Evolutionary conservation across 1,140 invertebrate genomes (phyloP), one percentile per base, ranked within the genome.

Genomic region (Caenorhabditis inopinata): DNA sequence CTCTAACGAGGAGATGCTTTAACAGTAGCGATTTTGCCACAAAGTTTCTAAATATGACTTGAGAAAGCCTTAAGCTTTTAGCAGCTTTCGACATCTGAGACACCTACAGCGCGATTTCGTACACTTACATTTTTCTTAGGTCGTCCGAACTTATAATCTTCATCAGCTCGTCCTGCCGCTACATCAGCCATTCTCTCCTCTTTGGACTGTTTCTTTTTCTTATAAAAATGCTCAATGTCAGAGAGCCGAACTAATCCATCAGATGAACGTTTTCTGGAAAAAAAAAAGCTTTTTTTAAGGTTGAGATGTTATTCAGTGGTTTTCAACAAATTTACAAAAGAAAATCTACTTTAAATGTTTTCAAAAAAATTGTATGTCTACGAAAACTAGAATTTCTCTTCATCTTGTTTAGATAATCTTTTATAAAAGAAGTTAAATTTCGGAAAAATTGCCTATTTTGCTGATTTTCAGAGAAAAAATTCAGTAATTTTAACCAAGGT

Each of bases 221-320:
- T 87, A 73, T 87, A 84, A 78, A 88, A 89, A 29, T 89, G 87
- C 49, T 87, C 84, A 48, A 88, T 88, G 74, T 88, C 83, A 12
- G 84, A 85, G 12, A 88, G 62, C 0, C 87, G 83, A 18, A 87
- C 79, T n/a, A 88, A 77, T 25, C 87, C 86, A 74, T 87, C 87
- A 1, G 77, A 82, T 1, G 25, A 80, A 3, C 75, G 79, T 25
- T 81, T 49, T 46, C 85, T 86, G 78, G 82, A 87, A 79, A 29
- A 80, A 46, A 74, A 38, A 38, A 32, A 35, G 42, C 25, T 53
- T 53, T 53, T 27, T 53, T 27, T n/a, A 53, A 27, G 7, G 6
- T 53, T 47, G 0, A 18, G 18, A 16, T 16, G 14, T 0, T 16
- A 47, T 47, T 18, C 18, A 47, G 18, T 18, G 18, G 18, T 47